Conservation (phyloP, 35 echinoderm and acorn worm species). For the Apostichopus californicus region DNA sequence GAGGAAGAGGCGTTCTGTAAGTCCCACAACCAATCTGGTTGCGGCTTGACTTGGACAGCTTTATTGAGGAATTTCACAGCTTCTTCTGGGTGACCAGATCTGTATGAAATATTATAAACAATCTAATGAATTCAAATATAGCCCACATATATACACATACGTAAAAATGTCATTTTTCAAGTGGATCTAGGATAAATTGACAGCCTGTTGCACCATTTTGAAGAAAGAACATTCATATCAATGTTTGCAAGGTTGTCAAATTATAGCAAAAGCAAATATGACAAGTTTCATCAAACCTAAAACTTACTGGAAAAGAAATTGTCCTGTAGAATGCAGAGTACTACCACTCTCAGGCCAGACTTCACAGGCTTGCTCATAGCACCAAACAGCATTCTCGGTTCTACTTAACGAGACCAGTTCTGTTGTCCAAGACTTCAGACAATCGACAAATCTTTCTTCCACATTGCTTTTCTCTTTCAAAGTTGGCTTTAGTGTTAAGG, state of each 20-base stretch:
- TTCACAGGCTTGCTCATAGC: slow-evolving; percentile 66
- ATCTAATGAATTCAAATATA: too few species aligned
- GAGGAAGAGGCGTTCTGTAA: slow-evolving; percentile 47
- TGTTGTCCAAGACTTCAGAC: slow-evolving; percentile 40
- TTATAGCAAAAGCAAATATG: background rate
- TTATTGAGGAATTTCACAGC: background rate
- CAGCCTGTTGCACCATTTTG: too few species aligned
- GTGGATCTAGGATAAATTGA: too few species aligned
- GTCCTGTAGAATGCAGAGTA: slow-evolving; percentile 51
- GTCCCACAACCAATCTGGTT: slow-evolving; percentile 44
- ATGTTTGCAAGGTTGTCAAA: background rate
- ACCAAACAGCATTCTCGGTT: slow-evolving; percentile 43
- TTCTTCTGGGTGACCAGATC: slow-evolving; percentile 17
- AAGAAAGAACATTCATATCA: background rate
- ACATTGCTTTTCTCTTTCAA: background rate
- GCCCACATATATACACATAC: too few species aligned
- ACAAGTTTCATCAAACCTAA: background rate
- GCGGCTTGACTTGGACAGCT: background rate
- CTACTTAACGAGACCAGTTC: slow-evolving; percentile 9
- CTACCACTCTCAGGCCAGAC: slow-evolving; percentile 51
- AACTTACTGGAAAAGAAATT: slow-evolving; percentile 46
- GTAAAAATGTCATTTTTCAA: too few species aligned
- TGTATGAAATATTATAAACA: background rate
- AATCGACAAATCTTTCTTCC: slow-evolving; percentile 16
- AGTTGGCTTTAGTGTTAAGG: slow-evolving; percentile 36